phyloP scores from a whole-genome alignment of 2,797 vertebrate genomes.

The Hafferia zeledoni region DNA sequence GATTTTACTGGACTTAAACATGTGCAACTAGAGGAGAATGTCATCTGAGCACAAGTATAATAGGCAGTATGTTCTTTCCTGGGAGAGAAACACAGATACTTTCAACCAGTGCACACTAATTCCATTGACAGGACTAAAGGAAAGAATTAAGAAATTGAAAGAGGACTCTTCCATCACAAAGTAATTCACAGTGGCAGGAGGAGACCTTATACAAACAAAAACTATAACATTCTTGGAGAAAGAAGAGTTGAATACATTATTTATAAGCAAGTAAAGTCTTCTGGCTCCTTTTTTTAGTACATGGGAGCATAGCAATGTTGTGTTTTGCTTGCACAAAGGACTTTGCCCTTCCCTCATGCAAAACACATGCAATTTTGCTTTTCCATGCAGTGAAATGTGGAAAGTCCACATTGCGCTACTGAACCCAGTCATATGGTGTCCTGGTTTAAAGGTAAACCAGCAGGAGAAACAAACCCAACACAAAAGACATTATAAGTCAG shows the following conservation, averaged over 20 bases:
- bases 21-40: not conserved
- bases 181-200: not conserved
- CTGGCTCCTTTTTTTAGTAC: not conserved
- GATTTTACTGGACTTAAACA: not conserved
- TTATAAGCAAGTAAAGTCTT: not conserved
- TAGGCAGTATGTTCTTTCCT: accelerated
- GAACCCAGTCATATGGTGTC: not conserved
- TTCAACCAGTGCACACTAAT: not conserved
- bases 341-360: not conserved
- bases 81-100: not conserved
- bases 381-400: accelerated
- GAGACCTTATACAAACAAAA: not conserved
- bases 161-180: not conserved
- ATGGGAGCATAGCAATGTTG: not conserved
- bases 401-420: not conserved
- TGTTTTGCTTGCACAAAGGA: not conserved
- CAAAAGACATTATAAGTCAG: too few relatives aligned
- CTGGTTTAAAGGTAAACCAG: too few relatives aligned
- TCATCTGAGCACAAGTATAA: not conserved
- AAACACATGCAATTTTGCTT: not conserved
- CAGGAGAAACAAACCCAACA: too few relatives aligned
- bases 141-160: not conserved
- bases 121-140: not conserved
- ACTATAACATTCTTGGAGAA: not conserved
- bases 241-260: not conserved